A percentile compares a stretch with the other conserved stretches of the same genome.
These are phyloP conservation scores for Antheraea pernyi DNA, from an alignment of 1,140 invertebrate species.

Conservation along the genomic window DNA sequence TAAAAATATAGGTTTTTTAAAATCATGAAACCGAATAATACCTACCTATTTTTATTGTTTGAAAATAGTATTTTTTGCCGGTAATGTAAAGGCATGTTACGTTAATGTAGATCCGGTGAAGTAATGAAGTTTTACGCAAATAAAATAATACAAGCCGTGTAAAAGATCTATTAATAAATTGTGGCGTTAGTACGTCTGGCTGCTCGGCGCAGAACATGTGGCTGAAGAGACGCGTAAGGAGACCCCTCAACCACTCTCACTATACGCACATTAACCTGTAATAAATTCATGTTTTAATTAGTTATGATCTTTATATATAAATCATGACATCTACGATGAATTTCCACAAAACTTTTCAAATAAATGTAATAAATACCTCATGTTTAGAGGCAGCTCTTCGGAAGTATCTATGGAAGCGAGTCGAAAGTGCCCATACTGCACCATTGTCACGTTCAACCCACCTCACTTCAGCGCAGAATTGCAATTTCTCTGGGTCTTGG, in stretches of 20 bases:
- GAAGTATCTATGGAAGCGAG: constrained; percentile 90
- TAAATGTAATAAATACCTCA: constrained; percentile 38
- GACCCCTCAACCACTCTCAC: constrained; percentile 52
- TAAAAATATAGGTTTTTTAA: too few relatives aligned
- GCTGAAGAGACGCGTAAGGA: constrained; percentile 40
- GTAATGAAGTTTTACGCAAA: too few relatives aligned
- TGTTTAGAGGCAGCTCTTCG: constrained; percentile 78
- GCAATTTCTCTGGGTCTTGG: constrained; percentile 84
- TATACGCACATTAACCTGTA: constrained; percentile 64
- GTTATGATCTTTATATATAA: too few relatives aligned
- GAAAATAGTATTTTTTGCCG: too few relatives aligned
- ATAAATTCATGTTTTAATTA: constrained; percentile 18
- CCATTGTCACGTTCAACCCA: constrained; percentile 83
- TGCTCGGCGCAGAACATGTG: constrained; percentile 51
- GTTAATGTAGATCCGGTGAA: too few relatives aligned
- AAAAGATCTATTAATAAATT: constrained; percentile 18
- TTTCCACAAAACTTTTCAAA: too few relatives aligned
- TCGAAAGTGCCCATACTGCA: constrained; percentile 84
- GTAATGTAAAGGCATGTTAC: too few relatives aligned
- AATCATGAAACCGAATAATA: too few relatives aligned
- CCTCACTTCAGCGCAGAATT: constrained; percentile 87
- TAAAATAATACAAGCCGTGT: too few relatives aligned
- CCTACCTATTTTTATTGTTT: too few relatives aligned
- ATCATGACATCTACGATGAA: too few relatives aligned
- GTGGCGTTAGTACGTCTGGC: constrained; percentile 39